Conservation (phyloP, 2,113 vertebrate genomes). For the Atractosteus spatula region DNA sequence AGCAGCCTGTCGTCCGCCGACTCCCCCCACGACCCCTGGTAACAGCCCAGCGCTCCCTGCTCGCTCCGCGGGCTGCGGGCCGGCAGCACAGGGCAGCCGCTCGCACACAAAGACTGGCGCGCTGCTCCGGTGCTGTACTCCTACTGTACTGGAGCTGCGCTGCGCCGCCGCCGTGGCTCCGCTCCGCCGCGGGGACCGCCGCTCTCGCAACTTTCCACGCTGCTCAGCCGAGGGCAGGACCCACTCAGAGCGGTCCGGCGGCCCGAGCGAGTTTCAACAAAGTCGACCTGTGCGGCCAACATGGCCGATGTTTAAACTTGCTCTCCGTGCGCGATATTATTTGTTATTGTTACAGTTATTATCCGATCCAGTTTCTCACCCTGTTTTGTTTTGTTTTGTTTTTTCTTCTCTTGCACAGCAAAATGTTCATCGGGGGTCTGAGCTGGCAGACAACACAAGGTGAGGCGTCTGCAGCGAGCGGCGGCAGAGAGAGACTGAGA, state of each 20-base stretch:
- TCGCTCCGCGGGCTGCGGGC: slow-evolving; percentile 16
- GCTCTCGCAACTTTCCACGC: too few species aligned
- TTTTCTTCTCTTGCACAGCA: slow-evolving; percentile 72
- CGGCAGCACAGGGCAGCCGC: slow-evolving; percentile 8
- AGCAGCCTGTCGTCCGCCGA: slow-evolving; percentile 87
- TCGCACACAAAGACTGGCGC: slow-evolving; percentile 7
- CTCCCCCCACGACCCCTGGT: slow-evolving; percentile 95
- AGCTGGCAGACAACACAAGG: slow-evolving; percentile 97
- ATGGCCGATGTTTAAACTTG: slow-evolving; percentile 65
- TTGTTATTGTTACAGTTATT: not conserved
- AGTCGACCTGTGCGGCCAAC: slow-evolving; percentile 58
- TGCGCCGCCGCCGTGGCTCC: too few species aligned
- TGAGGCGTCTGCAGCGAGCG: slow-evolving; percentile 50
- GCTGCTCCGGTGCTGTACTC: not conserved
- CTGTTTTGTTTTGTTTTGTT: slow-evolving; percentile 13
- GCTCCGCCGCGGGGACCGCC: too few species aligned
- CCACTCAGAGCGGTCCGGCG: slow-evolving; percentile 41
- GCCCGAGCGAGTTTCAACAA: slow-evolving; percentile 41
- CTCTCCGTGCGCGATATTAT: slow-evolving; percentile 14
- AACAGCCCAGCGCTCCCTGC: slow-evolving; percentile 36
- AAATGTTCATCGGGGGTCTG: slow-evolving; percentile 96
- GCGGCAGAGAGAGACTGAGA: too few species aligned
- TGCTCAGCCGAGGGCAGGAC: too few species aligned
- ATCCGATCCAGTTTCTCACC: too few species aligned
- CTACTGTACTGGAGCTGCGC: slow-evolving; percentile 11